A percentile compares a stretch with the other conserved stretches of the same genome.
These are phyloP conservation scores for Miltochrista miniata DNA, from an alignment of 2,888 invertebrate genomes.

Conservation along the genomic window DNA sequence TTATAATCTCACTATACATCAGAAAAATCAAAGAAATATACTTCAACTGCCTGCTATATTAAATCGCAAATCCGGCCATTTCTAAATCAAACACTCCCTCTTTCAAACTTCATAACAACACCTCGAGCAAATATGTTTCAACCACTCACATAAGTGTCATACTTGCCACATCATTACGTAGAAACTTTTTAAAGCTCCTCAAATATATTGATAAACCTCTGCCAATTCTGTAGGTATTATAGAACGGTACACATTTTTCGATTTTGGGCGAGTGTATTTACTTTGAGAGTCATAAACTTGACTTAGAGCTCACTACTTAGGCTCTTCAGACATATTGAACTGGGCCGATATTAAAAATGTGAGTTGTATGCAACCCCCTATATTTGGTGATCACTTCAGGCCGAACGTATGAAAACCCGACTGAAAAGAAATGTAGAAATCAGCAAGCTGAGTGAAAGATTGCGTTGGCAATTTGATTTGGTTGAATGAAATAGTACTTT, in stretches of 20 bases:
- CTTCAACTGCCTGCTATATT: too few species aligned
- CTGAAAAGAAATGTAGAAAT: slow-evolving; percentile 46
- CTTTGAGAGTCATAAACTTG: slow-evolving; percentile 63
- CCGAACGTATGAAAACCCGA: slow-evolving; percentile 46
- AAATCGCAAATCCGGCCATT: too few species aligned
- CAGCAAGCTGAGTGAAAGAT: slow-evolving; percentile 11
- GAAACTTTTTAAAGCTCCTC: slow-evolving; percentile 2
- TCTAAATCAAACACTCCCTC: too few species aligned
- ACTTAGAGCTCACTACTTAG: slow-evolving; percentile 58
- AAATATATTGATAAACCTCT: slow-evolving; percentile 4
- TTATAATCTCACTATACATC: too few species aligned
- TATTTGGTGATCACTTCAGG: slow-evolving; percentile 64
- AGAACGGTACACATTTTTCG: slow-evolving; percentile 33
- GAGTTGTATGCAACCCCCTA: slow-evolving; percentile 56
- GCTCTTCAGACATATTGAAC: slow-evolving; percentile 62
- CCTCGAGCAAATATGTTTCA: too few species aligned
- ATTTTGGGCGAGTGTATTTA: slow-evolving; percentile 43
- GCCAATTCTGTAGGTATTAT: slow-evolving; percentile 14
- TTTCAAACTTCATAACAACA: too few species aligned
- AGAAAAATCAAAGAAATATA: too few species aligned
- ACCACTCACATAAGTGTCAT: neutral
- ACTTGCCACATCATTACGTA: neutral
- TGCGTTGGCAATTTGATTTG: slow-evolving; percentile 25
- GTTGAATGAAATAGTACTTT: slow-evolving; percentile 17
- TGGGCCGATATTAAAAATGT: slow-evolving; percentile 61